Base-by-base conservation (phyloP, 2,113 vertebrate species). In the Otocyon megalotis region DNA sequence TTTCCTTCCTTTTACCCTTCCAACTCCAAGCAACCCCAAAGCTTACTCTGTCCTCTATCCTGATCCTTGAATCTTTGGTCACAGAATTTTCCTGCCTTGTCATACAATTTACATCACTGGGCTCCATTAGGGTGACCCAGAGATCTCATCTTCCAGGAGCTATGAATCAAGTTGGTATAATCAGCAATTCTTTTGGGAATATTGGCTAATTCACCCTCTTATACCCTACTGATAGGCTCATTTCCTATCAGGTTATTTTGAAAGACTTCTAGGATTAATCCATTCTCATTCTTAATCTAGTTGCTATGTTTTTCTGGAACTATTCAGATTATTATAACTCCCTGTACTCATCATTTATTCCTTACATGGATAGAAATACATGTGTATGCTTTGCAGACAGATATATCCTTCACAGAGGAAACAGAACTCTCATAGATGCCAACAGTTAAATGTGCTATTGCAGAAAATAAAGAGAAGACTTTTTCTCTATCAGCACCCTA, bases 401-500 rank as follows among this genome's bases (percentile, higher is more conserved):
- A 89, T 71, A 80, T 6, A 67, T 67, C 67, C 37, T 65, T 90
- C 91, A 85, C 12, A 90, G 74, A 77, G 76, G 69, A 87, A 94
- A 92, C 69, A 94, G 93, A 93, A 94, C n/a, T 69, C 60, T 79
- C 84, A 65, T 7, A 81, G 28, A 88, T 94, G 65, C 88, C 74
- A 95, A 96, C 28, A 96, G 90, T 95, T 90, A 83, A 32, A 91
- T 14, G 72, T 93, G 72, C 77, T 94, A 88, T 43, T 93, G 28
- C 54, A 96, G 93, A 85, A 94, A 96, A 93, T 35, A 83, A 97
- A 97, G 62, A 82, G 85, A 87, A 98, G 96, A 96, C 92, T 97
- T 97, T 94, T 96, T 84, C 67, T 97, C 56, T 95, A 60, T 93
- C 32, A 48, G 94, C 85, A 97, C 98, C 97, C 97, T 97, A 94